Conservation (phyloP, 2,113 vertebrate genomes). For the Azemiops feae region DNA sequence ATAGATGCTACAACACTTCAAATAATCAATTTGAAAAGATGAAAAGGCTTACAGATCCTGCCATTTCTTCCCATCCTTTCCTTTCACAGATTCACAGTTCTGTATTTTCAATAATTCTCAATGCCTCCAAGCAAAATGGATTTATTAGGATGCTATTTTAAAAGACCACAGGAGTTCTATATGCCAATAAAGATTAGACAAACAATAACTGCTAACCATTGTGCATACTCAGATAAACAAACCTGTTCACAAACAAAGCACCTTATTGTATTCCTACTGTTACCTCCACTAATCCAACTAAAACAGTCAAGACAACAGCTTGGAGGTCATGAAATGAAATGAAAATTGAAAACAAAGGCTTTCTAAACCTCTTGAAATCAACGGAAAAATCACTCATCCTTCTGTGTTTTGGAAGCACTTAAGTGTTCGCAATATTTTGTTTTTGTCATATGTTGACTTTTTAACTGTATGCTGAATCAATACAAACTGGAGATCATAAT, state of each 20-base stretch:
- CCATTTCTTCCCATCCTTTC: constrained; percentile 22
- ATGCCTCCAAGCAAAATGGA: constrained; percentile 41
- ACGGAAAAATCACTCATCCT: background rate
- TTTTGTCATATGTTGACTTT: background rate
- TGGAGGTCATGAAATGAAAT: constrained; percentile 17
- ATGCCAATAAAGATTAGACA: constrained; percentile 67
- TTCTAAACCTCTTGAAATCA: background rate
- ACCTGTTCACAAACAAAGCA: constrained; percentile 64
- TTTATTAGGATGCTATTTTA: constrained; percentile 58
- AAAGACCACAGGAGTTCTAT: constrained; percentile 61
- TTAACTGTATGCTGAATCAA: background rate
- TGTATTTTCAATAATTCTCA: constrained; percentile 40
- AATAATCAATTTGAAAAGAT: background rate
- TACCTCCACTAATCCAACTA: constrained; percentile 59
- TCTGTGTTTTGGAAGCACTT: constrained; percentile 8
- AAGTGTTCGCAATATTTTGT: background rate
- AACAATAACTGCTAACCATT: constrained; percentile 60
- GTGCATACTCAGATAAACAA: constrained; percentile 63
- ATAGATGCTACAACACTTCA: background rate
- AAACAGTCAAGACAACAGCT: constrained; percentile 46
- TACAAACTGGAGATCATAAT: constrained; percentile 31
- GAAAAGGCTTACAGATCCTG: constrained; percentile 26
- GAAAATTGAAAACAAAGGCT: constrained; percentile 32
- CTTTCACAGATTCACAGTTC: constrained; percentile 22
- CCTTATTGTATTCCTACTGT: constrained; percentile 60